Conservation (phyloP, 2,797 vertebrate genomes). For the Morus bassanus region DNA sequence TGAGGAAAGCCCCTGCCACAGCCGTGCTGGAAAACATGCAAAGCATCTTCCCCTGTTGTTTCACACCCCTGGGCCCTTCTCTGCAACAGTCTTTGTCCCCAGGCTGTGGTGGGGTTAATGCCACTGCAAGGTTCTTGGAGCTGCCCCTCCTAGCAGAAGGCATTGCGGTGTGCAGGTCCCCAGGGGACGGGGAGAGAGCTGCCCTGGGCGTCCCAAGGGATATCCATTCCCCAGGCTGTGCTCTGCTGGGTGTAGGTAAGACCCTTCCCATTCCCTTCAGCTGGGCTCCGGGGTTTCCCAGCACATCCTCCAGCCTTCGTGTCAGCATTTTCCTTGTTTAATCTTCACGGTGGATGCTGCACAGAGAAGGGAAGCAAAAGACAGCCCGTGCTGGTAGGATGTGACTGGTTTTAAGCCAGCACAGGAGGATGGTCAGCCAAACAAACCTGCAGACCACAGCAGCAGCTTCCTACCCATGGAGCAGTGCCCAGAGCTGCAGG, state of each 20-base stretch:
- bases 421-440: not conserved
- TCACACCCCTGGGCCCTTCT: not conserved
- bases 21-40: not conserved
- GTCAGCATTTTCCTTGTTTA: not conserved
- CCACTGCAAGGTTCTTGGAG: not conserved
- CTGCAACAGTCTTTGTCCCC: not conserved
- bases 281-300: not conserved
- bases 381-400: fast-evolving
- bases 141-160: not conserved
- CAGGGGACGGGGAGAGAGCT: not conserved
- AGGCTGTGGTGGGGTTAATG: not conserved
- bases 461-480: not conserved
- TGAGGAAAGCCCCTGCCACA: not conserved
- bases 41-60: not conserved
- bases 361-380: not conserved
- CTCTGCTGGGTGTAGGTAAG: not conserved
- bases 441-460: not conserved
- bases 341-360: not conserved
- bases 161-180: not conserved
- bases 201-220: not conserved
- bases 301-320: not conserved
- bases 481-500: not conserved
- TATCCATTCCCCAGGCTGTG: not conserved
- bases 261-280: not conserved
- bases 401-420: not conserved